Base-by-base conservation (phyloP, 2,888 invertebrate species). In the Electrophaes corylata region DNA sequence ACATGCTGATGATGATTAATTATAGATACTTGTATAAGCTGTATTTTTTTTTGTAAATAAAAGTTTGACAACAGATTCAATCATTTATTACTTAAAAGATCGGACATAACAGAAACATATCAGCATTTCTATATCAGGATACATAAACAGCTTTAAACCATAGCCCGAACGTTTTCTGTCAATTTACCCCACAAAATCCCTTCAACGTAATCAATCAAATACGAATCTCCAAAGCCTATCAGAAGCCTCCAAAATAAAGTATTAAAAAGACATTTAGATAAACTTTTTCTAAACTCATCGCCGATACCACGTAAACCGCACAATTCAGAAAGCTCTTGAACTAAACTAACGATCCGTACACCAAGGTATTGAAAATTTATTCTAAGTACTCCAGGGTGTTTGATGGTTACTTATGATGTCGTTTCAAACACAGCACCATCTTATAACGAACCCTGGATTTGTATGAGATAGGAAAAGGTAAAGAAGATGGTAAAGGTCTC, bases 281-380 rank as follows among this genome's bases (percentile, higher is more conserved):
- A 81, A 79, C 68, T 79, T 76, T 67, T 60, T 61, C 57, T 47
- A 51, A 71, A 74, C 72, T 73, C 74, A 71, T 69, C 70, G 59
- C 62, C 66, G 46, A 18, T 48, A 55, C 57, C 57, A 65, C 77
- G 79, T 83, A 79, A 78, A 80, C 73, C 78, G 72, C 64, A 67
- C 69, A 74, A 77, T 77, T 74, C 75, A 68, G 69, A 75, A 77
- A 78, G 76, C 83, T 79, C 79, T 78, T 83, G 81, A 84, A 82
- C 71, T 81, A 84, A 87, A 88, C 84, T 86, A 90, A 90, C 88
- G 88, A 84, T 69, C 79, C 82, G 74, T 81, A 78, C 76, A 76
- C 65, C 69, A 66, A 56, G 77, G 84, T 87, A 89, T 91, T 88
- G 90, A 88, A 91, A 89, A 91, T 91, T 90, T 91, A 91, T 91